These are phyloP conservation scores for Platerodrilus igneus DNA, from an alignment of 2,888 invertebrate genomes.

Conservation along the genomic window DNA sequence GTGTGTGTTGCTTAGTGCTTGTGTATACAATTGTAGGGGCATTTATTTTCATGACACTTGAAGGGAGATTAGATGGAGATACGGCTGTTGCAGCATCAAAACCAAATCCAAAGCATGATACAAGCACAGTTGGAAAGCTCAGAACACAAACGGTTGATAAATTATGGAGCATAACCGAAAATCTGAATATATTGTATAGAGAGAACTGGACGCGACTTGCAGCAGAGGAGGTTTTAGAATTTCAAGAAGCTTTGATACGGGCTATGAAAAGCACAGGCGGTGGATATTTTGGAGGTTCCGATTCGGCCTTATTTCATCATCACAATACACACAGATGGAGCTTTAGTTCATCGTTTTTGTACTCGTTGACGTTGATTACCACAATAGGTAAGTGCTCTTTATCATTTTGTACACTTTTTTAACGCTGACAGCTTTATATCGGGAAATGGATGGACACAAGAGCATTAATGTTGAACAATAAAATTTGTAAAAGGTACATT, in stretches of 20 bases:
- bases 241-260: slow-evolving; percentile 63
- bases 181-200: slow-evolving; percentile 82
- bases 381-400: slow-evolving; percentile 74
- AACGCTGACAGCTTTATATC: too few relatives aligned
- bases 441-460: too few relatives aligned
- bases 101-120: slow-evolving; percentile 51
- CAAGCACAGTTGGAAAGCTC: slow-evolving; percentile 43
- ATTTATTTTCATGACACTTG: slow-evolving; percentile 81
- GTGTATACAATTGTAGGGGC: slow-evolving; percentile 90
- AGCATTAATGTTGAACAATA: too few relatives aligned
- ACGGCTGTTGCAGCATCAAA: slow-evolving; percentile 63
- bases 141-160: slow-evolving; percentile 72
- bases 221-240: slow-evolving; percentile 80
- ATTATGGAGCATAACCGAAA: slow-evolving; percentile 81
- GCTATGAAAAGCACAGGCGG: slow-evolving; percentile 41
- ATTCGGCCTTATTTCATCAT: slow-evolving; percentile 43
- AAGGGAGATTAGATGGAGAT: slow-evolving; percentile 57
- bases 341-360: slow-evolving; percentile 87
- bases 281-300: slow-evolving; percentile 43
- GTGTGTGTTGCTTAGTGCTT: slow-evolving; percentile 79
- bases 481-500: too few relatives aligned
- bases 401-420: too few relatives aligned
- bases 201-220: slow-evolving; percentile 89
- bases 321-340: slow-evolving; percentile 71
- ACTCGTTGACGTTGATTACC: slow-evolving; percentile 89